Conservation (phyloP, 2,888 invertebrate genomes). For the Amiota mariae region DNA sequence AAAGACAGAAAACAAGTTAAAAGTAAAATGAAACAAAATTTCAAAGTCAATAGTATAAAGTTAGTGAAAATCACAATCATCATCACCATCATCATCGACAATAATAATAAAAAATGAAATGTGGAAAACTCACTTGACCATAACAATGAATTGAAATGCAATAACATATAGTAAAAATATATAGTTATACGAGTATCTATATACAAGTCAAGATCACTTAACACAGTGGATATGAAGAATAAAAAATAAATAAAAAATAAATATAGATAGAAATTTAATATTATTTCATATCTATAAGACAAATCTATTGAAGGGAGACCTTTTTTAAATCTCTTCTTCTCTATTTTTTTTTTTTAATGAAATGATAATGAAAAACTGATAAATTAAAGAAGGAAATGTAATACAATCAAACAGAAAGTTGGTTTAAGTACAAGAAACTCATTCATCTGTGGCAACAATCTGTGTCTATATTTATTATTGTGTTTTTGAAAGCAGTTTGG, state of each 20-base stretch:
- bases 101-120: not conserved
- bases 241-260: too few species aligned
- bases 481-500: slow-evolving; percentile 52
- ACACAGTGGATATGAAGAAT: too few species aligned
- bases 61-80: not conserved
- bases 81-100: not conserved
- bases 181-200: too few species aligned
- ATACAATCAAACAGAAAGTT: too few species aligned
- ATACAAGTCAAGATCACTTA: too few species aligned
- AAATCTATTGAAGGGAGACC: too few species aligned
- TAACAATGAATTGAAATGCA: not conserved
- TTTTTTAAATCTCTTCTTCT: too few species aligned
- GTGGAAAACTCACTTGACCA: slow-evolving; percentile 27
- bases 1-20: not conserved
- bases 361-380: not conserved
- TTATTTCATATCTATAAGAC: too few species aligned
- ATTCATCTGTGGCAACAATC: slow-evolving; percentile 17
- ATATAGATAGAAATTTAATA: too few species aligned
- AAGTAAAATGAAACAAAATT: slow-evolving; percentile 3
- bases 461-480: too few species aligned
- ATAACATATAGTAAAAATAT: too few species aligned
- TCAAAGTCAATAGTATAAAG: not conserved
- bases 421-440: not conserved
- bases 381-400: too few species aligned
- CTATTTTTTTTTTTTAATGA: not conserved